A percentile compares a stretch with the other conserved stretches of the same genome.
phyloP scores from a whole-genome alignment of 2,113 vertebrate genomes.

The Trogon surrucura region DNA sequence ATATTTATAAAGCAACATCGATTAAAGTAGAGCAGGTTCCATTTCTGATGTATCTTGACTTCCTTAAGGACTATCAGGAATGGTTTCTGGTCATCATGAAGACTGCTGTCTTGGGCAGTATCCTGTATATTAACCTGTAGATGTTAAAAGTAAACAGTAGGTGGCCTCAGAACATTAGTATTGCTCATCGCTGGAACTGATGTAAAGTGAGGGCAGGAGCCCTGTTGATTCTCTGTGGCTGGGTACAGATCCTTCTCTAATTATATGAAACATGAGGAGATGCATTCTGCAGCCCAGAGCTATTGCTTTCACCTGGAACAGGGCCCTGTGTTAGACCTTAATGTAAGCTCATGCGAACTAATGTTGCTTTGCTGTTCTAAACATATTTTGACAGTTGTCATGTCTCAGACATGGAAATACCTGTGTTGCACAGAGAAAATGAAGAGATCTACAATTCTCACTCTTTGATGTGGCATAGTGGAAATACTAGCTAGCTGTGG shows the following conservation, averaged over 20 bases:
- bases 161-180: conserved; percentile 65
- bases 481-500: background rate
- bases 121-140: background rate
- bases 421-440: background rate
- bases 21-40: background rate
- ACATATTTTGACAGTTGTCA: background rate
- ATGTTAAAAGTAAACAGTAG: conserved; percentile 56
- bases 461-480: background rate
- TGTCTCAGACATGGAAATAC: background rate
- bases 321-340: background rate
- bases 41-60: background rate
- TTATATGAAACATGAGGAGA: background rate
- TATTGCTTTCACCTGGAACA: background rate
- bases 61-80: background rate
- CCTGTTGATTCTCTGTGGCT: background rate
- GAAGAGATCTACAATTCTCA: background rate
- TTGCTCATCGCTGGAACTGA: background rate
- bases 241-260: background rate
- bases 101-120: background rate
- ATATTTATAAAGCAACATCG: background rate
- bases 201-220: background rate
- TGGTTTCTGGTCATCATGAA: background rate
- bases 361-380: background rate
- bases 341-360: background rate
- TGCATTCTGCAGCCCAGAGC: background rate